Evolutionary conservation across 2,888 invertebrate species (phyloP), one percentile per base, ranked within the genome.

Genomic region (Syrphus vitripennis): DNA sequence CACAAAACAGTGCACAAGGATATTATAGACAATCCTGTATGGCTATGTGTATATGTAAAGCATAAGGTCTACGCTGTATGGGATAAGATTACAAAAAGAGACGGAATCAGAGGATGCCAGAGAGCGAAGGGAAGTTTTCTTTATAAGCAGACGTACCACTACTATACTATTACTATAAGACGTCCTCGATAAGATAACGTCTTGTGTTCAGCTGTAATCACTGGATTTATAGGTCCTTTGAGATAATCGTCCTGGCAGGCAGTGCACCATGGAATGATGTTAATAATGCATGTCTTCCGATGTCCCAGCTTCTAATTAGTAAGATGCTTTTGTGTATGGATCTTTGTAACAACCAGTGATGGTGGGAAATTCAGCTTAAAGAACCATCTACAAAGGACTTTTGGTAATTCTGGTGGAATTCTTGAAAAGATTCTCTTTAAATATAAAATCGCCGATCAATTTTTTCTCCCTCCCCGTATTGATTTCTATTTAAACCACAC

Each of bases 181-280:
- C 48, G 50, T 83, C 63, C 78, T 82, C 69, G 76, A 87, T 70
- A 83, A 87, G 87, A 87, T 79, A 87, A 86, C 75, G 84, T 86
- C 80, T 79, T 86, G 75, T 76, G 80, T 84, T 88, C 79, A 74
- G 81, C 88, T 88, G 87, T 88, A 88, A 88, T 88, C 87, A 87
- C 79, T 79, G 83, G 79, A 88, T 87, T 87, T 88, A 88, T 88
- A 82, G 83, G 81, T 88, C 87, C 84, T 75, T 79, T 81, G 87
- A 88, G 83, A 88, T 87, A 81, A 81, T 77, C 84, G 84, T 77
- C 83, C 74, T 82, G 69, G 70, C 81, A 82, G 86, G 63, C 81
- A 86, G 77, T 61, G 59, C 86, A 70, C 71, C 50, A 50, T 70
- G 77, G 86, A 74, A 86, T 74, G 82, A 82, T 74, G 86, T 86